Percentiles rank a stretch among this genome's conserved stretches.
Evolutionary conservation across 2,113 vertebrate species (phyloP).

Genomic region (Numida meleagris): DNA sequence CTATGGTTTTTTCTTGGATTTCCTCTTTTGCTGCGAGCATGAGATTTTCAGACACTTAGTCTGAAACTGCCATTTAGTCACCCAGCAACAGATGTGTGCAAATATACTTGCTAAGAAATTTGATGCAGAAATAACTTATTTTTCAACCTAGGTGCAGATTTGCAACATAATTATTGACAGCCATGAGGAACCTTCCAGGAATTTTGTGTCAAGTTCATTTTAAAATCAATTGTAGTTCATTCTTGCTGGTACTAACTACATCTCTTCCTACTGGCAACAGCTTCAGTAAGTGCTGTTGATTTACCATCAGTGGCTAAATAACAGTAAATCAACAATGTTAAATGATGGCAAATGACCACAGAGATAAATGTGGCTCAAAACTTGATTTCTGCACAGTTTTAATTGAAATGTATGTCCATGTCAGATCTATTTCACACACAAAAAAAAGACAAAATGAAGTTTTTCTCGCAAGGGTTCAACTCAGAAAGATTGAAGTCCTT

Average conservation of each 20-base stretch:
- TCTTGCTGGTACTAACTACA: neutral
- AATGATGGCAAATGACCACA: too few species aligned
- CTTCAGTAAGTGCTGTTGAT: neutral
- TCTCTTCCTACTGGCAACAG: neutral
- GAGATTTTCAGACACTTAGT: neutral
- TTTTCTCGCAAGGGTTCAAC: neutral
- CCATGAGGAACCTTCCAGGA: neutral
- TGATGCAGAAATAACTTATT: neutral
- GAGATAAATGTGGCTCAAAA: neutral
- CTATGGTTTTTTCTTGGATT: neutral
- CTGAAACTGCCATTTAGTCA: neutral
- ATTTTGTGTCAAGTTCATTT: neutral
- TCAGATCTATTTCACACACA: too few species aligned
- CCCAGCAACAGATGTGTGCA: neutral
- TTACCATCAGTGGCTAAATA: neutral
- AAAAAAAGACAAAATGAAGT: neutral
- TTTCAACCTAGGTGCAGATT: neutral
- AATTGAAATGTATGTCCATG: neutral
- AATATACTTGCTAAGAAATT: neutral
- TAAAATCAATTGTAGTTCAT: neutral
- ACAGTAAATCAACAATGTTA: too few species aligned
- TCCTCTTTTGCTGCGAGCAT: neutral
- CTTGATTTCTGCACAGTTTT: neutral
- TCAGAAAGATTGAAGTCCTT: neutral
- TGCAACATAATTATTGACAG: neutral